A percentile compares a stretch with the other conserved stretches of the same genome.
phyloP scores from a whole-genome alignment of 2,888 invertebrate genomes.

The Theretra japonica region DNA sequence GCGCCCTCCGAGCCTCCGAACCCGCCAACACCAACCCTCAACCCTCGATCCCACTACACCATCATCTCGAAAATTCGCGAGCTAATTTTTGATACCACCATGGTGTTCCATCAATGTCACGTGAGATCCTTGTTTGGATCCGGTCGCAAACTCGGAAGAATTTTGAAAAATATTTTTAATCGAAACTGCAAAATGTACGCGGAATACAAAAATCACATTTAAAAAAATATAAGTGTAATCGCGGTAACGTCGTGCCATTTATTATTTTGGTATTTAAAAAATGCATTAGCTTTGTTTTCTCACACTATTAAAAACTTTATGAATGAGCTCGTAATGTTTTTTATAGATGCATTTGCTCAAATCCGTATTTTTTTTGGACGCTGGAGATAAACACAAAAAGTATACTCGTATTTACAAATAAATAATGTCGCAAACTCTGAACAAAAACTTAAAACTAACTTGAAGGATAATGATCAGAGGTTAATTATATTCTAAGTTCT shows the following conservation, averaged over 20 bases:
- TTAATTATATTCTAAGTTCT: not conserved
- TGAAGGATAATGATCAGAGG: not conserved
- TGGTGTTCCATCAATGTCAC: conserved; percentile 16
- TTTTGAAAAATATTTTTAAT: not conserved
- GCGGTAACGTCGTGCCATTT: not conserved
- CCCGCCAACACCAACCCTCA: conserved; percentile 40
- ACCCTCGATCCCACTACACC: conserved; percentile 28
- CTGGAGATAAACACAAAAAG: not conserved
- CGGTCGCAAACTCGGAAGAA: conserved; percentile 15
- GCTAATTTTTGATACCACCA: not conserved
- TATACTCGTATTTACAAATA: not conserved
- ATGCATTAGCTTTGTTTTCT: not conserved
- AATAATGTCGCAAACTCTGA: not conserved
- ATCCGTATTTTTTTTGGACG: not conserved
- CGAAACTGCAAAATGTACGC: not conserved
- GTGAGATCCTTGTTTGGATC: conserved; percentile 18
- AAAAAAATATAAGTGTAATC: not conserved
- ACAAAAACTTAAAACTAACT: not conserved
- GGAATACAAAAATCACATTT: conserved; percentile 7
- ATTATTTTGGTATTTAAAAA: not conserved
- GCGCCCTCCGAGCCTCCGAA: conserved; percentile 37
- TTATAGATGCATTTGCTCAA: not conserved
- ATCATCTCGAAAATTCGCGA: not conserved
- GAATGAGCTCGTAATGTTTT: not conserved
- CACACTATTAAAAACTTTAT: not conserved